Evolutionary conservation across 2,888 invertebrate genomes (phyloP).

Genomic region (Hemithea aestivaria): DNA sequence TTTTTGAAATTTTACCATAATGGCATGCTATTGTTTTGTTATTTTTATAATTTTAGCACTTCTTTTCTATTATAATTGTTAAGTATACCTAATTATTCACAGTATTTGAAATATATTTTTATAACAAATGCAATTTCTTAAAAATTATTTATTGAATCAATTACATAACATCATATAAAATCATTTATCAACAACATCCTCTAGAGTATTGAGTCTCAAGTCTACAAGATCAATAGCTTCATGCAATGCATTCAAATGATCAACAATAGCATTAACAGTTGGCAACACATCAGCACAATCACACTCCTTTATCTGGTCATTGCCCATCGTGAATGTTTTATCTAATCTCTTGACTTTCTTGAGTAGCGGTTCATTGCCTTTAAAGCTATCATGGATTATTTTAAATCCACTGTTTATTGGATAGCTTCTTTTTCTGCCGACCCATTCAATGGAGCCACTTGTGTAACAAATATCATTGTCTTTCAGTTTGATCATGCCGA

Average conservation of each 20-base stretch:
- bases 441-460: slow-evolving; percentile 71
- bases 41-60: background rate
- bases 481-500: slow-evolving; percentile 67
- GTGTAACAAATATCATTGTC: slow-evolving; percentile 72
- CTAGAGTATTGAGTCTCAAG: slow-evolving; percentile 72
- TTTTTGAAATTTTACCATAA: slow-evolving; percentile 1
- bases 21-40: slow-evolving; percentile 3
- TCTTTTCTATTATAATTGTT: too few relatives aligned
- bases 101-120: slow-evolving; percentile 1
- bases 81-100: background rate
- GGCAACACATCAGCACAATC: slow-evolving; percentile 68
- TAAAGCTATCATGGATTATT: slow-evolving; percentile 44
- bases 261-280: slow-evolving; percentile 74
- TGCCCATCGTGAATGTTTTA: slow-evolving; percentile 34
- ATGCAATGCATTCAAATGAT: slow-evolving; percentile 77
- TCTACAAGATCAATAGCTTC: slow-evolving; percentile 78
- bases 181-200: slow-evolving; percentile 51
- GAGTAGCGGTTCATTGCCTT: slow-evolving; percentile 35
- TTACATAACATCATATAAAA: slow-evolving; percentile 13
- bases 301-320: slow-evolving; percentile 49
- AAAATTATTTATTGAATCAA: background rate
- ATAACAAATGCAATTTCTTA: background rate
- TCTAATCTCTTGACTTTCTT: slow-evolving; percentile 48
- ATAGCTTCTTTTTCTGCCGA: slow-evolving; percentile 63
- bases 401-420: slow-evolving; percentile 70